Evolutionary conservation across 2,888 invertebrate species (phyloP).

Genomic region (Hanleya hanleyi): DNA sequence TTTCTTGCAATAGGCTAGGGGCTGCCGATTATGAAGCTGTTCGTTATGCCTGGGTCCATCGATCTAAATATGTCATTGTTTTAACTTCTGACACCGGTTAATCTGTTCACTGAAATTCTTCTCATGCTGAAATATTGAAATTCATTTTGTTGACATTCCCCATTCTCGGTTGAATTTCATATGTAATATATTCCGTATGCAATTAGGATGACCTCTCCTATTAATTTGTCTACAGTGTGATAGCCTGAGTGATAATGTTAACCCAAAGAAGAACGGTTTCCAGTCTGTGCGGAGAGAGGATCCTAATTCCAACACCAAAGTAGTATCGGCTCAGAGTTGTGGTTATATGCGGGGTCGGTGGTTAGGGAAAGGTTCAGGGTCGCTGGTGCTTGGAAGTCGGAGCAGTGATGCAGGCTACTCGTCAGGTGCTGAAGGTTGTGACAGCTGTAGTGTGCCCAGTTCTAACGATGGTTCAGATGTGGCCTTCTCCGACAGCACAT

Average conservation of each 20-base stretch:
- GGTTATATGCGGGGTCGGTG: conserved; percentile 26
- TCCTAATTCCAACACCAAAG: conserved; percentile 37
- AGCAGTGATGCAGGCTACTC: conserved; percentile 89
- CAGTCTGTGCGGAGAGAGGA: not conserved
- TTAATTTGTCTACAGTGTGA: conserved; percentile 16
- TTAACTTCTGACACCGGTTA: too few relatives aligned
- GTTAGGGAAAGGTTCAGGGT: not conserved
- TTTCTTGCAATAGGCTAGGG: too few relatives aligned
- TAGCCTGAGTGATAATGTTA: not conserved
- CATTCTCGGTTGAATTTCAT: too few relatives aligned
- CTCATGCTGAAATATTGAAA: too few relatives aligned
- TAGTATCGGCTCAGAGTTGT: conserved; percentile 52
- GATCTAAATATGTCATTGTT: too few relatives aligned
- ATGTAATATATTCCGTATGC: too few relatives aligned
- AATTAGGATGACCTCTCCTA: too few relatives aligned
- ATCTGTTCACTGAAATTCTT: too few relatives aligned
- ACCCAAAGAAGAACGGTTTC: not conserved
- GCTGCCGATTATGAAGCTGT: too few relatives aligned
- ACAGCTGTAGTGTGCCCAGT: conserved; percentile 86
- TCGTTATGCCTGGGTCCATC: too few relatives aligned
- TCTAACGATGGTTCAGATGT: conserved; percentile 93
- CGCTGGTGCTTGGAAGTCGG: conserved; percentile 31
- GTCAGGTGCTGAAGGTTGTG: conserved; percentile 83
- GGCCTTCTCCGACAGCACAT: conserved; percentile 91
- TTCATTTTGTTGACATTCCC: too few relatives aligned